Conservation (phyloP, 2,888 invertebrate species). For the Phoenoteleia sp. region DNA sequence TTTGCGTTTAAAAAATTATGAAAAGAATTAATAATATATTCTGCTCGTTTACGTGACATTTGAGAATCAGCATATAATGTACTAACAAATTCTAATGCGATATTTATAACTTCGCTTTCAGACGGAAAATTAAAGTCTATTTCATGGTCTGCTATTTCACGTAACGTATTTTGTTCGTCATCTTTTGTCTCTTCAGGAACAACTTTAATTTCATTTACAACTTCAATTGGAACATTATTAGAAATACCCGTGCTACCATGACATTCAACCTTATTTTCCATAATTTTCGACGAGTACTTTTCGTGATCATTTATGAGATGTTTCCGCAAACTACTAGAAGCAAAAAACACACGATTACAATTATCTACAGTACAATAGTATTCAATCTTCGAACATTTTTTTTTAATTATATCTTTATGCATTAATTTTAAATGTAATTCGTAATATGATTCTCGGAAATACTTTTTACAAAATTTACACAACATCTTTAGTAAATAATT, state of each 20-base stretch:
- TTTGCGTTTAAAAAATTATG: background rate
- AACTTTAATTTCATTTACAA: no score
- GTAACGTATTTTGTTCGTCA: no score
- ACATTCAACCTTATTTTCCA: background rate
- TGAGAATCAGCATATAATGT: no score
- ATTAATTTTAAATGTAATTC: constrained; percentile 18
- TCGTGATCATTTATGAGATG: constrained; percentile 10
- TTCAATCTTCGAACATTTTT: background rate
- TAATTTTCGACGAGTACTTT: background rate
- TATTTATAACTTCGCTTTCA: no score
- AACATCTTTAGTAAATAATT: constrained; percentile 5
- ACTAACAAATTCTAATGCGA: no score
- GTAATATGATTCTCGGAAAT: constrained; percentile 19
- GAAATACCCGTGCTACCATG: background rate
- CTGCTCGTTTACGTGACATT: no score
- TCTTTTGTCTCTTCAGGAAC: no score
- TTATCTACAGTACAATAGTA: background rate
- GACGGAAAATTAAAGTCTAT: no score
- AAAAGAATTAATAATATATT: background rate
- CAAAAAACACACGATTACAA: constrained; percentile 22
- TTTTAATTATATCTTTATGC: background rate
- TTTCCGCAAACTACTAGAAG: background rate
- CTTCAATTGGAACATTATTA: no score
- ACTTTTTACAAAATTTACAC: constrained; percentile 36
- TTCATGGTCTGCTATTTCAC: no score